Conservation (phyloP, 2,888 invertebrate species). For the Polymixis flavicincta region DNA sequence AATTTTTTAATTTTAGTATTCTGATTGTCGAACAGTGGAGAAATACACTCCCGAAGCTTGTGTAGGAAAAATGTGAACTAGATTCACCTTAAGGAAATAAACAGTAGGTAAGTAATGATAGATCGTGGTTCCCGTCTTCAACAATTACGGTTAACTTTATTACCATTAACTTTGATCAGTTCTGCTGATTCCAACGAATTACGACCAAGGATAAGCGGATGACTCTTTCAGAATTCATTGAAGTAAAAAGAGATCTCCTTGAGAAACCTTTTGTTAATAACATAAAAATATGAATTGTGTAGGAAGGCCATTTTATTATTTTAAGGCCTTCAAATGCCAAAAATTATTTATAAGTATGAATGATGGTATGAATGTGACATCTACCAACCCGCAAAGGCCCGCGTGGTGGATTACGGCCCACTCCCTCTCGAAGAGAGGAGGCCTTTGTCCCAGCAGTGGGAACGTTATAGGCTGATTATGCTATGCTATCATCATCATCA, state of each 20-base stretch:
- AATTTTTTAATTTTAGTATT: no score
- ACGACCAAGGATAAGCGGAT: conserved; percentile 31
- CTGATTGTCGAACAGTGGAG: no score
- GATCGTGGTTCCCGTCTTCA: conserved; percentile 23
- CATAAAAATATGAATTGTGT: neutral
- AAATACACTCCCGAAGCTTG: no score
- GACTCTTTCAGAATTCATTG: conserved; percentile 33
- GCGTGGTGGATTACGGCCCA: no score
- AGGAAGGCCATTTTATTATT: neutral
- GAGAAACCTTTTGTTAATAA: neutral
- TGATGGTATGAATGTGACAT: no score
- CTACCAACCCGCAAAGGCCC: no score
- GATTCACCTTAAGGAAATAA: neutral
- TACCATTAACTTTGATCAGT: conserved; percentile 53
- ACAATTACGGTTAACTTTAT: conserved; percentile 43
- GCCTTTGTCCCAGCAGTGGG: no score
- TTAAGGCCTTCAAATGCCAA: neutral
- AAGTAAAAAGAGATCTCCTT: conserved; percentile 17
- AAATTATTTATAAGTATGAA: no score
- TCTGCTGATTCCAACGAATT: conserved; percentile 47
- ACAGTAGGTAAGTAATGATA: conserved; percentile 21
- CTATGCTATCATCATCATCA: no score
- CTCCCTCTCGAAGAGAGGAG: no score
- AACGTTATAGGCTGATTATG: no score
- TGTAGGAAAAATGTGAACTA: no score